Evolutionary conservation across 2,797 vertebrate genomes (phyloP).

Genomic region (Malacoraja senta): DNA sequence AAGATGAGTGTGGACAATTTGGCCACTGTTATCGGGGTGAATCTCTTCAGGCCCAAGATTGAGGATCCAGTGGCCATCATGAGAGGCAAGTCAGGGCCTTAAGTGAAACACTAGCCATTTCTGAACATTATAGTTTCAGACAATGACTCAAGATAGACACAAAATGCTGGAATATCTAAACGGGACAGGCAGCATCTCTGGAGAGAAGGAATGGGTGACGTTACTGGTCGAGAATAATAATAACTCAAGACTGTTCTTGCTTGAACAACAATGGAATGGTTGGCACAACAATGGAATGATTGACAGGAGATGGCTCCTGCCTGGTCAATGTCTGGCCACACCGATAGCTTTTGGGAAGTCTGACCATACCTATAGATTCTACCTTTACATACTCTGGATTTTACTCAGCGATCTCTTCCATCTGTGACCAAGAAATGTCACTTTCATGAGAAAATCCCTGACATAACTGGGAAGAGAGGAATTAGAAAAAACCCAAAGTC

Average conservation of each 20-base stretch:
- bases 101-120: background rate
- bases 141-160: background rate
- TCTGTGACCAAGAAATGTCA: no score
- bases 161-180: no score
- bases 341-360: background rate
- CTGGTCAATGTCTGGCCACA: background rate
- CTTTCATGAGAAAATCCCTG: no score
- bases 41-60: slow-evolving; percentile 82
- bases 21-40: slow-evolving; percentile 93
- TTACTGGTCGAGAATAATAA: no score
- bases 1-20: slow-evolving; percentile 97
- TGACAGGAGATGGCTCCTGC: background rate
- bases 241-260: background rate
- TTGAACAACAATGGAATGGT: no score
- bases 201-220: no score
- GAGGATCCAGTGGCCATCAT: slow-evolving; percentile 87
- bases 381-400: no score
- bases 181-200: no score
- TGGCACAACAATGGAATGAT: background rate
- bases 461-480: no score
- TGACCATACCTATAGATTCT: no score
- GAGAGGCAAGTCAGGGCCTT: slow-evolving; percentile 65
- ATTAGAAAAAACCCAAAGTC: no score
- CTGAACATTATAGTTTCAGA: background rate
- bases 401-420: no score